phyloP scores from a whole-genome alignment of 2,797 vertebrate species.

The Sebastolobus altivelis region DNA sequence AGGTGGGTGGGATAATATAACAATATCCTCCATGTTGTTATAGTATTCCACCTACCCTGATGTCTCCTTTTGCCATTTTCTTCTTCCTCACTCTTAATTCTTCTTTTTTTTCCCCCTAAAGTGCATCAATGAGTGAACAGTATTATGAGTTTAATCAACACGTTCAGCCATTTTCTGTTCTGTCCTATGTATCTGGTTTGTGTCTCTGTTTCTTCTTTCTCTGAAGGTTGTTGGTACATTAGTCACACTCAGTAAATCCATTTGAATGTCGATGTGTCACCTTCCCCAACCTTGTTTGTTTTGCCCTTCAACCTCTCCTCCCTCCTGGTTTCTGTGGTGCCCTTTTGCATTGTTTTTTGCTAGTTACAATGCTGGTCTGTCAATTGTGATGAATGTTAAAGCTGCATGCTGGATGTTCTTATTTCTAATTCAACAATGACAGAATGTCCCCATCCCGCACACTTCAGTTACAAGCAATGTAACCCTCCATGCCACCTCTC shows the following conservation, averaged over 20 bases:
- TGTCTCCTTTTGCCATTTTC: slow-evolving; percentile 94
- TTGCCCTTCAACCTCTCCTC: slow-evolving; percentile 28
- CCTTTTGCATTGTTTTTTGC: slow-evolving; percentile 88
- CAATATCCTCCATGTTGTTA: slow-evolving; percentile 97
- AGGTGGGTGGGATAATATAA: slow-evolving; percentile 99
- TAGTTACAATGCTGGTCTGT: slow-evolving; percentile 88
- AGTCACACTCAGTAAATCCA: slow-evolving; percentile 57
- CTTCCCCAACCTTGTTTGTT: slow-evolving; percentile 54
- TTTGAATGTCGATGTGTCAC: slow-evolving; percentile 73
- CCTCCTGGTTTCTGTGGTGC: slow-evolving; percentile 81
- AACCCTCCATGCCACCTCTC: slow-evolving; percentile 93
- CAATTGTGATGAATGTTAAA: slow-evolving; percentile 93
- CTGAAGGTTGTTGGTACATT: slow-evolving; percentile 64
- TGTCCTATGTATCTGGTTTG: slow-evolving; percentile 66
- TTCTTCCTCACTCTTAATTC: slow-evolving; percentile 80
- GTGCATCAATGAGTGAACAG: slow-evolving; percentile 67
- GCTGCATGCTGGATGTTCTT: slow-evolving; percentile 94
- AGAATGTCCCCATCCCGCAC: slow-evolving; percentile 92
- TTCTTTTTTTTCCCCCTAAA: slow-evolving; percentile 66
- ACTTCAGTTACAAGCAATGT: slow-evolving; percentile 92
- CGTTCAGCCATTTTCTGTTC: slow-evolving; percentile 64
- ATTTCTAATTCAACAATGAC: slow-evolving; percentile 90
- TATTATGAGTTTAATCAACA: slow-evolving; percentile 64
- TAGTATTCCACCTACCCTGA: slow-evolving; percentile 99
- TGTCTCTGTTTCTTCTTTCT: slow-evolving; percentile 69